Evolutionary conservation across 2,113 vertebrate genomes (phyloP).

Genomic region (Chamaea fasciata): DNA sequence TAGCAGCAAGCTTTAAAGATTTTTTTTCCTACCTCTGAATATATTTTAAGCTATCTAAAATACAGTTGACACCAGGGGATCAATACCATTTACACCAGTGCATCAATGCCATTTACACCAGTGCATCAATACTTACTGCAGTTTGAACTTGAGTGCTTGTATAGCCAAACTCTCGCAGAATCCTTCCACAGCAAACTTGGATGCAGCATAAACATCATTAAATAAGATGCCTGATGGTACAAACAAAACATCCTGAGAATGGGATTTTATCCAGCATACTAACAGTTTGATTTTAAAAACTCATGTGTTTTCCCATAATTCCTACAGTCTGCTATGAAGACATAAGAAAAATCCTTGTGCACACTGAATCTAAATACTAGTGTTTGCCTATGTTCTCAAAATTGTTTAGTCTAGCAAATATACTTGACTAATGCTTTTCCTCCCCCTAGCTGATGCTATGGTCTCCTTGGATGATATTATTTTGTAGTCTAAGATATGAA

Average conservation of each 20-base stretch:
- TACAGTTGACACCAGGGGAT: background rate
- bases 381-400: background rate
- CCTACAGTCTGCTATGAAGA: background rate
- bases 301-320: background rate
- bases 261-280: background rate
- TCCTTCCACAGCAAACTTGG: constrained; percentile 87
- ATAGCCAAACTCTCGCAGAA: constrained; percentile 87
- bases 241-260: constrained; percentile 6
- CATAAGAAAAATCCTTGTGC: background rate
- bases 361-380: background rate
- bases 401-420: background rate
- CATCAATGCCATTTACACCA: background rate
- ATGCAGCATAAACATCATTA: constrained; percentile 87
- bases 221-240: constrained; percentile 80
- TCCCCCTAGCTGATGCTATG: background rate
- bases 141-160: constrained; percentile 83
- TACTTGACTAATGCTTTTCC: background rate
- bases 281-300: background rate
- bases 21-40: background rate
- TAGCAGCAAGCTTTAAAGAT: background rate
- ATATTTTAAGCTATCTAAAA: background rate
- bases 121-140: constrained; percentile 77
- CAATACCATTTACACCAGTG: background rate
- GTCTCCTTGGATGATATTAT: background rate
- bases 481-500: background rate